Evolutionary conservation across 2,888 invertebrate species (phyloP).

Genomic region (Latheticus oryzae): DNA sequence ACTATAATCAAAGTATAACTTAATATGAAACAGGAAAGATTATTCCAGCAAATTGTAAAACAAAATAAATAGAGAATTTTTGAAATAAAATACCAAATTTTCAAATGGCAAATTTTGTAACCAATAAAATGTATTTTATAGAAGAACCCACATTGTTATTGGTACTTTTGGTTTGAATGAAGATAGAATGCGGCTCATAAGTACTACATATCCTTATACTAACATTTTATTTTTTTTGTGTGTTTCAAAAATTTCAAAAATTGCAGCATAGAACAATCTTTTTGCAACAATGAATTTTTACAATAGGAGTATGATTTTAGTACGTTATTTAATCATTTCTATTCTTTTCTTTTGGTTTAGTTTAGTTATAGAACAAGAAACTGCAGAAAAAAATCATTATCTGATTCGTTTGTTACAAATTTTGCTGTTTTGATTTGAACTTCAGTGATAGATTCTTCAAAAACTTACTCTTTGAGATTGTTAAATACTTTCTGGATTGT

Average conservation of each 20-base stretch:
- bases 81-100: too few species aligned
- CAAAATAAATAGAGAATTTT: too few species aligned
- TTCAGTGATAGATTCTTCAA: not conserved
- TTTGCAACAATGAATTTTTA: slow-evolving; percentile 27
- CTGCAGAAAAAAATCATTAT: slow-evolving; percentile 18
- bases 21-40: too few species aligned
- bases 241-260: slow-evolving; percentile 53
- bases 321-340: not conserved
- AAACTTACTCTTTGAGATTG: not conserved
- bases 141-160: slow-evolving; percentile 52
- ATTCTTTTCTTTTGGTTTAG: not conserved
- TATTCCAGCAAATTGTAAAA: too few species aligned
- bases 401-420: slow-evolving; percentile 40
- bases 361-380: not conserved
- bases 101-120: too few species aligned
- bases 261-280: slow-evolving; percentile 50
- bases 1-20: too few species aligned
- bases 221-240: slow-evolving; percentile 55
- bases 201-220: slow-evolving; percentile 52
- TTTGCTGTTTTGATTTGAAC: slow-evolving; percentile 13
- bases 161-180: slow-evolving; percentile 53
- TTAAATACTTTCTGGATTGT: slow-evolving; percentile 10
- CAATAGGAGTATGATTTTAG: slow-evolving; percentile 32
- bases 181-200: slow-evolving; percentile 50
- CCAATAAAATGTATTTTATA: slow-evolving; percentile 45